Evolutionary conservation across 2,113 vertebrate species (phyloP).

Genomic region (Tiliqua scincoides): DNA sequence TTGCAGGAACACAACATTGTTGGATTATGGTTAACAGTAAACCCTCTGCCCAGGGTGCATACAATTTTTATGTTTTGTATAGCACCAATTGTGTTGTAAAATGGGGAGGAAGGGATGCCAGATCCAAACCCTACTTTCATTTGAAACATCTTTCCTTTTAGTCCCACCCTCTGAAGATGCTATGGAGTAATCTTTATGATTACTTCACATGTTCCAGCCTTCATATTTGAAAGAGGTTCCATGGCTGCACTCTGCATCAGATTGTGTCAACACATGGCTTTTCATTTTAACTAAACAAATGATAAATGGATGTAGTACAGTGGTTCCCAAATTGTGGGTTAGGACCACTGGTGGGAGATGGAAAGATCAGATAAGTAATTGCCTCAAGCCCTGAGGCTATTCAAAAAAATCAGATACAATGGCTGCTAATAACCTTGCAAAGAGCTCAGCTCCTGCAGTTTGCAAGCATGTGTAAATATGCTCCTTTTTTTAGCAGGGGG

Average conservation of each 20-base stretch:
- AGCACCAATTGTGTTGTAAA: background rate
- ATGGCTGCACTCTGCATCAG: background rate
- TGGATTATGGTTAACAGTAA: background rate
- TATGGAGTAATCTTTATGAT: no score
- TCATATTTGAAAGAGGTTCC: background rate
- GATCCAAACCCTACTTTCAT: background rate
- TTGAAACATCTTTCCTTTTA: background rate
- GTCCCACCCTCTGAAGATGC: background rate
- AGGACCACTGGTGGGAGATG: no score
- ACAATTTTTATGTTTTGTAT: background rate
- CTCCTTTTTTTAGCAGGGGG: no score
- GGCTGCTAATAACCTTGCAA: no score
- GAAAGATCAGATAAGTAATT: no score
- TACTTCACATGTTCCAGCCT: background rate
- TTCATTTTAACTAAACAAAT: background rate
- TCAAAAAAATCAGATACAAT: no score
- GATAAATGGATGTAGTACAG: background rate
- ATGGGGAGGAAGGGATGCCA: background rate
- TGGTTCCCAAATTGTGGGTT: no score
- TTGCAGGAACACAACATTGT: background rate
- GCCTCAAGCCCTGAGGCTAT: no score
- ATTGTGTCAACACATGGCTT: background rate
- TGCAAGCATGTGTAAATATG: no score
- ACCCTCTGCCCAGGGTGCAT: background rate
- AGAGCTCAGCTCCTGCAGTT: no score